Conservation (phyloP, 2,888 invertebrate species). For the Horisme vitalbata region DNA sequence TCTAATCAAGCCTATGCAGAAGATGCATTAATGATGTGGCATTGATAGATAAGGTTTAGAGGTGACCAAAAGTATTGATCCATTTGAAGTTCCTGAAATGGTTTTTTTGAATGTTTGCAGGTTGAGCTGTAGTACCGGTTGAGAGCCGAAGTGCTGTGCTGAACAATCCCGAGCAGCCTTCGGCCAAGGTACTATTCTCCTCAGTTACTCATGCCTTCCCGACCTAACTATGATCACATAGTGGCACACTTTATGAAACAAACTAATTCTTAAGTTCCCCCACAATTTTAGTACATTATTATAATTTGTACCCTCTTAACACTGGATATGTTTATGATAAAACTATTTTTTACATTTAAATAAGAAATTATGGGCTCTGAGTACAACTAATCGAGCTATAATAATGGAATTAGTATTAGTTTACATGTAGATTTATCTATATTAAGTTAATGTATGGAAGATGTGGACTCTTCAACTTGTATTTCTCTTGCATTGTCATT, state of each 20-base stretch:
- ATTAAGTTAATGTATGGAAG: constrained; percentile 26
- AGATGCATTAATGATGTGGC: no score
- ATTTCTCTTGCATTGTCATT: constrained; percentile 17
- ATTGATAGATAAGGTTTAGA: no score
- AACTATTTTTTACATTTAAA: constrained; percentile 2
- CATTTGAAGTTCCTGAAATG: no score
- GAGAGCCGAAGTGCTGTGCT: constrained; percentile 67
- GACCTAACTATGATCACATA: constrained; percentile 77
- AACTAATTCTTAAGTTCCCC: constrained; percentile 59
- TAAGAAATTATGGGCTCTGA: constrained; percentile 39
- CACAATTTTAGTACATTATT: constrained; percentile 38
- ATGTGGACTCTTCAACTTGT: constrained; percentile 26
- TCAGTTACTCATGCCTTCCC: constrained; percentile 60
- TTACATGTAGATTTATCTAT: constrained; percentile 35
- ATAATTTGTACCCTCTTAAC: constrained; percentile 43
- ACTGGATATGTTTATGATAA: constrained; percentile 2
- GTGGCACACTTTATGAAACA: constrained; percentile 72
- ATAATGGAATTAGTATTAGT: constrained; percentile 34
- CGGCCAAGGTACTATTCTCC: constrained; percentile 73
- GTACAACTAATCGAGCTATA: constrained; percentile 41
- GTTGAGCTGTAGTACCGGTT: constrained; percentile 61
- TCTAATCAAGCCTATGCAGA: no score
- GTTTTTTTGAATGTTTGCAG: constrained; percentile 33
- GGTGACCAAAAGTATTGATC: no score
- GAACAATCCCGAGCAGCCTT: constrained; percentile 59